Conservation (phyloP, 1,140 invertebrate species). For the Caenorhabditis briggsae region DNA sequence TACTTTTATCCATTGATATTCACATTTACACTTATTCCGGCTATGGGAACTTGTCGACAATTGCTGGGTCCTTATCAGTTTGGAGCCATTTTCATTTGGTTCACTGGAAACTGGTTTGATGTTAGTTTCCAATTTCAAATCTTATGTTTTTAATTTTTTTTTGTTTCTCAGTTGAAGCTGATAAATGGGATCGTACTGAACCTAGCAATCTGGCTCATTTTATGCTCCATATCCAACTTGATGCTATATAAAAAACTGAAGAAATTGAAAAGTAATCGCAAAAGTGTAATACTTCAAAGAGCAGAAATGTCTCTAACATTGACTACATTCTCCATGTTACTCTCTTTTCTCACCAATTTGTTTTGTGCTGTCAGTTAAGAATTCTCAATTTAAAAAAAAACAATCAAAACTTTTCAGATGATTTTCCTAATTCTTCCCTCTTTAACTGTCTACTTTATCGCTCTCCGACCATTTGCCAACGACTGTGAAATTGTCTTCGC, state of each 20-base stretch:
- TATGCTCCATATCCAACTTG: not conserved
- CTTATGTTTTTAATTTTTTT: not conserved
- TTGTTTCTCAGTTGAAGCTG: not conserved
- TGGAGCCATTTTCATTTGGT: not conserved
- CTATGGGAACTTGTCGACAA: not conserved
- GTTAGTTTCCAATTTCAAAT: not conserved
- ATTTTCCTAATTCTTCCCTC: not conserved
- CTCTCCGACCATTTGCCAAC: slow-evolving; percentile 1
- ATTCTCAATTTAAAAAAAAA: not conserved
- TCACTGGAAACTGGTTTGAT: slow-evolving; percentile 4
- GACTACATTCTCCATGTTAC: not conserved
- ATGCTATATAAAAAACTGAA: not conserved
- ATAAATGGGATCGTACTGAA: not conserved
- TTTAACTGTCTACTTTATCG: not conserved
- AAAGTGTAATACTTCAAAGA: not conserved
- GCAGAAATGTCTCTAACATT: not conserved
- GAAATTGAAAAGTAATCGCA: not conserved
- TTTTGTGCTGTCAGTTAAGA: slow-evolving; percentile 1
- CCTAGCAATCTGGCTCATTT: not conserved
- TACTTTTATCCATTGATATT: slow-evolving; percentile 6
- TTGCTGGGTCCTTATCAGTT: not conserved
- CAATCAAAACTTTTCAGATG: not conserved
- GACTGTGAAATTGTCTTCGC: slow-evolving; percentile 10
- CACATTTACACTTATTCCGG: not conserved
- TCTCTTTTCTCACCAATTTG: not conserved